phyloP scores from a whole-genome alignment of 2,888 invertebrate species.

The Acanthoscelides obtectus region DNA sequence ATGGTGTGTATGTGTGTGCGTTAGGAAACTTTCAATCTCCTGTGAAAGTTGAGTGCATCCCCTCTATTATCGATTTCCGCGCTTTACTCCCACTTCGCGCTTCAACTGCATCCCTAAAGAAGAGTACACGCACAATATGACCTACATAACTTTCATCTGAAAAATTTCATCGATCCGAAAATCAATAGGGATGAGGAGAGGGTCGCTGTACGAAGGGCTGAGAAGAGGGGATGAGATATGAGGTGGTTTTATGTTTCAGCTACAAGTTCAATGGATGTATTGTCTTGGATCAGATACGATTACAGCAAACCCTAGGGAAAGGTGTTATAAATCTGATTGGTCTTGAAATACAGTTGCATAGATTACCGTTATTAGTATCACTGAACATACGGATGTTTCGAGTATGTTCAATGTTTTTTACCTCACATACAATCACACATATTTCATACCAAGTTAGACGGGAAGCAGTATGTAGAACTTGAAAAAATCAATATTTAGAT shows the following conservation, averaged over 20 bases:
- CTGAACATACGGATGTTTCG: too few species aligned
- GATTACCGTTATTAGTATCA: too few species aligned
- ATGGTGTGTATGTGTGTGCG: not conserved
- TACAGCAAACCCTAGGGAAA: too few species aligned
- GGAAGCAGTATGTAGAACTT: too few species aligned
- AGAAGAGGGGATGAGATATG: not conserved
- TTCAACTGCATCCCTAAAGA: not conserved
- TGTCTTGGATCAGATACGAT: too few species aligned
- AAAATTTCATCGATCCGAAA: slow-evolving; percentile 25
- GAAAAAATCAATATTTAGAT: too few species aligned
- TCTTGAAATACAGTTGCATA: too few species aligned
- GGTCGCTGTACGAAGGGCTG: not conserved
- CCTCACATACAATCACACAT: too few species aligned
- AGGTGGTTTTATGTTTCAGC: not conserved
- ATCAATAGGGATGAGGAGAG: slow-evolving; percentile 22
- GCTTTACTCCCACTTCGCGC: not conserved
- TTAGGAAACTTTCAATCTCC: not conserved
- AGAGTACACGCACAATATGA: not conserved
- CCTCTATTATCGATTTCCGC: not conserved
- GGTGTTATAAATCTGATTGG: too few species aligned
- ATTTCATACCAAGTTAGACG: too few species aligned
- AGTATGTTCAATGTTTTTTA: too few species aligned
- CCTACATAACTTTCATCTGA: slow-evolving; percentile 18
- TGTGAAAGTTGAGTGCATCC: not conserved
- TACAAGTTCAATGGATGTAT: too few species aligned